A percentile compares a stretch with the other conserved stretches of the same genome.
These are phyloP conservation scores for Turritopsis rubra DNA, from an alignment of 30 jellyfish, hydroid and myxozoan genomes.

Conservation along the genomic window DNA sequence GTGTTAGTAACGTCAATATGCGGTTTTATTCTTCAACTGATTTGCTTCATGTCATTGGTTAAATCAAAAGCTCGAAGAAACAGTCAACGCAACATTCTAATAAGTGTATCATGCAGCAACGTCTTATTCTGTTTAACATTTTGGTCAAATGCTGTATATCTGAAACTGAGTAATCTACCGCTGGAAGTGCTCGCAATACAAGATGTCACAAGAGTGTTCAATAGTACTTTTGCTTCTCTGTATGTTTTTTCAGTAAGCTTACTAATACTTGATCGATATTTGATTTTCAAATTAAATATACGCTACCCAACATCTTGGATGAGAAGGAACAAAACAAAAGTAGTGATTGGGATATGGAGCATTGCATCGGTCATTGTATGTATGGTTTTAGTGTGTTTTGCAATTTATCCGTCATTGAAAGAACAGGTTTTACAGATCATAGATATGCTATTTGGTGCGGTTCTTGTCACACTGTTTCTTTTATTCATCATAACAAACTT, in stretches of 20 bases:
- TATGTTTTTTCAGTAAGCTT: neutral
- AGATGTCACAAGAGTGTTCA: neutral
- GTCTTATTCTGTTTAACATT: neutral
- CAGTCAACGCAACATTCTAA: neutral
- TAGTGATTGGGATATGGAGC: neutral
- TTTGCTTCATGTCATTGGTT: neutral
- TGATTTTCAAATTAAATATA: neutral
- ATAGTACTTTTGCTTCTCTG: neutral
- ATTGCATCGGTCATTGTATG: neutral
- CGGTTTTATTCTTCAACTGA: neutral
- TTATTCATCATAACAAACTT: neutral
- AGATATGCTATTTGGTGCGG: neutral
- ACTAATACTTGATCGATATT: neutral
- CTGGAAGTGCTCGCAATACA: neutral
- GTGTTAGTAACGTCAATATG: neutral
- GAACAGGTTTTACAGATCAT: neutral
- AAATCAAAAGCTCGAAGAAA: neutral
- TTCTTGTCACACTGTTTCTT: neutral
- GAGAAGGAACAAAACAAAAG: neutral
- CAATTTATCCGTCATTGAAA: neutral
- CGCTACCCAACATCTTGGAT: neutral
- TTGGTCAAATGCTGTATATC: neutral
- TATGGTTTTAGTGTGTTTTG: neutral
- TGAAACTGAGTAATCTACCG: neutral
- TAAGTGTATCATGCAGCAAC: neutral